Percentiles rank a stretch among this genome's conserved stretches.
Evolutionary conservation across 2,888 invertebrate genomes (phyloP).

Genomic region (Bembecia ichneumoniformis): DNA sequence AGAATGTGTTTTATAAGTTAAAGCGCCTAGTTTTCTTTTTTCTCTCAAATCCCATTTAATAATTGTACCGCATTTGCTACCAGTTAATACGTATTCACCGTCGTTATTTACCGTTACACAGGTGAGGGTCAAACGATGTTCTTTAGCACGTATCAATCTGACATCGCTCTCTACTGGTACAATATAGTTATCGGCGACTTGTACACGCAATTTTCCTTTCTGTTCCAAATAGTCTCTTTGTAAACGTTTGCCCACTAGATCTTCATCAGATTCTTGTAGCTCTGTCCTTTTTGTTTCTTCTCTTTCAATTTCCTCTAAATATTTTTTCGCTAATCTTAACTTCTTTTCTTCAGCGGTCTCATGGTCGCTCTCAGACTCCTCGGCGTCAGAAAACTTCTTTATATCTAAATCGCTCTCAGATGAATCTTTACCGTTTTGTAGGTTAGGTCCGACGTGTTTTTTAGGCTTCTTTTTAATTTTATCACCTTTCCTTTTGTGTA

Average conservation of each 20-base stretch:
- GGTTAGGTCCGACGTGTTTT: conserved; percentile 46
- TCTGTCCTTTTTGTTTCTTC: conserved; percentile 82
- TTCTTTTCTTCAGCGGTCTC: conserved; percentile 94
- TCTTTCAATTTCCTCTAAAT: conserved; percentile 87
- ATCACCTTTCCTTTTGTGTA: conserved; percentile 68
- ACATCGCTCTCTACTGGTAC: conserved; percentile 41
- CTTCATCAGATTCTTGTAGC: conserved; percentile 74
- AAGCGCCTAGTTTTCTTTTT: conserved; percentile 72
- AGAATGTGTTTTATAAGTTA: conserved; percentile 62
- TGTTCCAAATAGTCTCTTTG: conserved; percentile 90
- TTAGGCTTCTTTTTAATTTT: conserved; percentile 50
- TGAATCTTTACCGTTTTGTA: conserved; percentile 73
- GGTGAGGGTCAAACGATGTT: conserved; percentile 85
- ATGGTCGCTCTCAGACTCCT: conserved; percentile 74
- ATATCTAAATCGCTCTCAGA: conserved; percentile 77
- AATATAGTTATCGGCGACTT: conserved; percentile 76
- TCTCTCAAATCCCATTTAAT: conserved; percentile 86
- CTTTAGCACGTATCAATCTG: conserved; percentile 77
- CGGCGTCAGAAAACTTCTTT: conserved; percentile 62
- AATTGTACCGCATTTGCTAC: conserved; percentile 89
- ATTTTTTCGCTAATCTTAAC: conserved; percentile 89
- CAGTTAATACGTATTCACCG: conserved; percentile 81
- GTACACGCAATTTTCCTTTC: conserved; percentile 82
- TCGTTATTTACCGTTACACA: conserved; percentile 84
- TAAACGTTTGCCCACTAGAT: conserved; percentile 80